Base-by-base conservation (phyloP, 2,797 vertebrate genomes). In the Numenius phaeopus region DNA sequence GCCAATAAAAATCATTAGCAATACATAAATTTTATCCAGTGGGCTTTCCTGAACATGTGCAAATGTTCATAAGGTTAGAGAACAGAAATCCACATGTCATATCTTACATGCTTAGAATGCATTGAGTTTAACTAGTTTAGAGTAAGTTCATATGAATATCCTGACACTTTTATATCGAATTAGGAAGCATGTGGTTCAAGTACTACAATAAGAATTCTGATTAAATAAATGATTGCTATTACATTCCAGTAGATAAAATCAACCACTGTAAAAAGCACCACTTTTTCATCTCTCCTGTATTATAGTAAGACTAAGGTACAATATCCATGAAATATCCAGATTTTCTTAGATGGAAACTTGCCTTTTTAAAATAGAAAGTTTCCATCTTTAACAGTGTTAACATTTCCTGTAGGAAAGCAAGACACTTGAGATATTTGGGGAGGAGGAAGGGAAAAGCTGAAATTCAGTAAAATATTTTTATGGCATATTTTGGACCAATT, bases 1-100 rank as follows among this genome's bases (percentile, higher is more conserved):
- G 94, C 94, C 96, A 97, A 98, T 98, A 98, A 98, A 98, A 98
- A 98, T 97, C 98, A 98, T 98, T 98, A 98, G 95, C 97, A 98
- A 98, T 97, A 98, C 97, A 98, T 98, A 98, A 98, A 98, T 98
- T 98, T 97, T 97, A 98, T 98, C 97, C 98, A 98, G 94, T 97
- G 95, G 97, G 97, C 96, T 98, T 98, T 98, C 97, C 98, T 98
- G 97, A 98, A 98, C 97, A 98, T 97, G 96, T 98, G 97, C 91
- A 96, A 97, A 95, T 96, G 91, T 95, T 98, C 97, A 89, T 95
- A 95, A 97, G 96, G 97, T 97, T 98, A 96, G 62, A 93, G 86
- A 84, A 65, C 75, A 93, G 90, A 97, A 97, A 96, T 87, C 93
- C 96, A 96, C 91, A 96, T 94, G 96, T 80, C 95, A 54, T 54